These are phyloP conservation scores for Euspilapteryx auroguttella DNA, from an alignment of 2,888 invertebrate genomes.

Conservation along the genomic window DNA sequence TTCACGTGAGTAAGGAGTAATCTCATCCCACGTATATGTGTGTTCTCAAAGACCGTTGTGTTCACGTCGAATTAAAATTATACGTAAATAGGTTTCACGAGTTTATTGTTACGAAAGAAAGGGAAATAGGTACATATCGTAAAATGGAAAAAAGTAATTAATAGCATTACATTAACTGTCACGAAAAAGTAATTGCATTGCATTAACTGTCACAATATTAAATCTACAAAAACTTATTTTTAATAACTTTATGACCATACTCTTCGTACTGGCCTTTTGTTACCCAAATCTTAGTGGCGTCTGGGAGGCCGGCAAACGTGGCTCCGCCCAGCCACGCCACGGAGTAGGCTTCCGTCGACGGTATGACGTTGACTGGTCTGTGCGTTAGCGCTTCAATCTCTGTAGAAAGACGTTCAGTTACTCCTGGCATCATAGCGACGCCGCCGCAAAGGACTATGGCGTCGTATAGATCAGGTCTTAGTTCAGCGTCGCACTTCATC, in stretches of 20 bases:
- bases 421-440: constrained; percentile 21
- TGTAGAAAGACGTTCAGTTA: constrained; percentile 17
- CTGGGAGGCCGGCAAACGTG: constrained; percentile 27
- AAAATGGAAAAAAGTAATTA: too few relatives aligned
- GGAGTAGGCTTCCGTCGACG: constrained; percentile 22
- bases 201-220: too few relatives aligned
- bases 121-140: too few relatives aligned
- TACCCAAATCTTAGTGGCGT: constrained; percentile 23
- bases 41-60: too few relatives aligned
- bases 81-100: too few relatives aligned
- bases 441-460: constrained; percentile 30
- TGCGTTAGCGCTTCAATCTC: constrained; percentile 17
- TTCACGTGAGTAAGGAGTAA: too few relatives aligned
- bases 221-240: constrained; percentile 21
- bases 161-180: too few relatives aligned
- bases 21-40: too few relatives aligned
- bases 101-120: too few relatives aligned
- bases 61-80: too few relatives aligned
- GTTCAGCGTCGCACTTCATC: constrained; percentile 25
- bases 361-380: constrained; percentile 16
- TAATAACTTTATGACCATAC: constrained; percentile 27
- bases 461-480: constrained; percentile 18
- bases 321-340: constrained; percentile 38
- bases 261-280: constrained; percentile 32
- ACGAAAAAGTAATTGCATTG: too few relatives aligned